These are phyloP conservation scores for Temnothorax nylanderi DNA, from an alignment of 1,140 invertebrate genomes.

Conservation along the genomic window DNA sequence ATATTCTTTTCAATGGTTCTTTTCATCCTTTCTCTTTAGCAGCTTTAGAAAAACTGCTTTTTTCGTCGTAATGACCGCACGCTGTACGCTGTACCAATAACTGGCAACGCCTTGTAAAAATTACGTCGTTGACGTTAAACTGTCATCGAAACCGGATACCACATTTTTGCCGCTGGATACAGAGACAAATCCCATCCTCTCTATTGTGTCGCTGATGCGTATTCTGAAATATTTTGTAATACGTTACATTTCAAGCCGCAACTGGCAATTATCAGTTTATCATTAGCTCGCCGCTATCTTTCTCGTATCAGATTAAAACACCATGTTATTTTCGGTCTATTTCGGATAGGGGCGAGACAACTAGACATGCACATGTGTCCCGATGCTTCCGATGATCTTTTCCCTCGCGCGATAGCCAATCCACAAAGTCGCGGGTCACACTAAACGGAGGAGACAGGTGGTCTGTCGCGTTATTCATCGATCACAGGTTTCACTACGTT, in stretches of 20 bases:
- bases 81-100: neutral
- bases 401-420: too few species aligned
- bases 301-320: neutral
- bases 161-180: neutral
- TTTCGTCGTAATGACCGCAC: neutral
- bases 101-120: neutral
- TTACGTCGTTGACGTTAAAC: neutral
- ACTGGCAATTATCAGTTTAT: neutral
- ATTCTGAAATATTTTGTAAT: neutral
- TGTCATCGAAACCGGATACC: neutral
- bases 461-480: neutral
- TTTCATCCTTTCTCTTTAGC: neutral
- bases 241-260: neutral
- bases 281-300: neutral
- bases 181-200: neutral
- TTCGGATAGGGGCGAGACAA: neutral
- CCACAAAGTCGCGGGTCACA: neutral
- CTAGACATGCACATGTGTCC: neutral
- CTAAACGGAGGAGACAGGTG: neutral
- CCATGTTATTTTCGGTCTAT: neutral
- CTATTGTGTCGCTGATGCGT: neutral
- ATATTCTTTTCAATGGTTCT: neutral
- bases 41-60: neutral
- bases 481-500: constrained; percentile 35
- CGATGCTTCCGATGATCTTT: neutral